A percentile compares a stretch with the other conserved stretches of the same genome.
Evolutionary conservation across 2,113 vertebrate species (phyloP).

Genomic region (Daubentonia madagascariensis): DNA sequence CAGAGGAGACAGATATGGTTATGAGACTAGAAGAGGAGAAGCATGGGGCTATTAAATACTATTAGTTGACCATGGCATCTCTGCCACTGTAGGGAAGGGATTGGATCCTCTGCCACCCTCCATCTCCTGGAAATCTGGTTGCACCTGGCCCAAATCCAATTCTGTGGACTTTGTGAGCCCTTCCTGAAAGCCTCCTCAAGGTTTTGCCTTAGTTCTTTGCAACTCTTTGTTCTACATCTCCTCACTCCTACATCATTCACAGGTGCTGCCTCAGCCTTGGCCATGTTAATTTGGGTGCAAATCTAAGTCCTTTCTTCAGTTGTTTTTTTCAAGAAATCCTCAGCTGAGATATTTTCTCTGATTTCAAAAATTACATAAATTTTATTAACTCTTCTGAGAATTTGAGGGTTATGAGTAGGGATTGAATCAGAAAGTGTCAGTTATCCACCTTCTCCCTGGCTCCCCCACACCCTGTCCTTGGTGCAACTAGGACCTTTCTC

Average conservation of each 20-base stretch:
- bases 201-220: neutral
- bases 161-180: neutral
- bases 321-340: neutral
- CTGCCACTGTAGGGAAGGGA: neutral
- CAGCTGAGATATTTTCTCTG: neutral
- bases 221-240: neutral
- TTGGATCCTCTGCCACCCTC: neutral
- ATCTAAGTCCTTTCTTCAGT: neutral
- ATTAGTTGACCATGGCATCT: neutral
- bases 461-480: neutral
- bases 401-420: neutral
- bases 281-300: neutral
- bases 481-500: neutral
- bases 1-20: neutral
- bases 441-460: neutral
- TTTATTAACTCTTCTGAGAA: neutral
- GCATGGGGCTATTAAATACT: neutral
- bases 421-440: neutral
- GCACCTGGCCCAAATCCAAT: neutral
- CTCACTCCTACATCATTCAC: neutral
- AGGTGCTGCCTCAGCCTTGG: neutral
- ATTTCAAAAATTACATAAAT: neutral
- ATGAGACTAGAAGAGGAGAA: neutral
- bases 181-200: neutral
- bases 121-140: neutral